These are phyloP conservation scores for Rhynchotus rufescens DNA, from an alignment of 2,797 vertebrate genomes.

Conservation along the genomic window DNA sequence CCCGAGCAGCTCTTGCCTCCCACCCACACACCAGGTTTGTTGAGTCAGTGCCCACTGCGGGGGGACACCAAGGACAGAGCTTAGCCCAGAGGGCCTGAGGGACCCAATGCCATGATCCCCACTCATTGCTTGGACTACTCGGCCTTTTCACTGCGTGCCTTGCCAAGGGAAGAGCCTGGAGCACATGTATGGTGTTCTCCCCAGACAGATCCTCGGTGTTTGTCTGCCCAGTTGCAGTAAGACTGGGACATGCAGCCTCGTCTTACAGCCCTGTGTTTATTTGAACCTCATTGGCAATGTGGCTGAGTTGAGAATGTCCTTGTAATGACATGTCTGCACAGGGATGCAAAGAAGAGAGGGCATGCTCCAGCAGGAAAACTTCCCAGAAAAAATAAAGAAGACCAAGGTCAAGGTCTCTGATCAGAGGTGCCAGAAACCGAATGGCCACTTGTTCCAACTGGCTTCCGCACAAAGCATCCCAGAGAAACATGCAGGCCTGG, in stretches of 20 bases:
- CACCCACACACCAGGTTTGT: too few relatives aligned
- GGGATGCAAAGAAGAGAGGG: background rate
- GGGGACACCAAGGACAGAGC: too few relatives aligned
- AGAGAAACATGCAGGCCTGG: background rate
- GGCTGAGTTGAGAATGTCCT: background rate
- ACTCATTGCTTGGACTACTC: too few relatives aligned
- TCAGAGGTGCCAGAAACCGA: background rate
- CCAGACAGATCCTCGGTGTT: background rate
- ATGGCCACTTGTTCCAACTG: background rate
- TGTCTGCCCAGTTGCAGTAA: background rate
- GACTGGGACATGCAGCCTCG: background rate
- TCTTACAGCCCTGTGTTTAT: background rate
- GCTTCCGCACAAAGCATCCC: background rate
- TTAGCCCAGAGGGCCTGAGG: background rate
- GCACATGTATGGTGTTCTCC: too few relatives aligned
- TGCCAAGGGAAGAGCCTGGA: background rate
- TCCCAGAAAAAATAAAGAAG: background rate
- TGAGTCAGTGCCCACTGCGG: too few relatives aligned
- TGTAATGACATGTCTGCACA: background rate
- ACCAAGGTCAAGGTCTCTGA: background rate
- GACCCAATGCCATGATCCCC: background rate
- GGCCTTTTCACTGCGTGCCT: background rate
- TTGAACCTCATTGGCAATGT: background rate
- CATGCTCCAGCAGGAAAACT: background rate
- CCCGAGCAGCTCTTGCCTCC: too few relatives aligned